These are phyloP conservation scores for Neuroscelio doddi DNA, from an alignment of 2,888 invertebrate species.

Conservation along the genomic window DNA sequence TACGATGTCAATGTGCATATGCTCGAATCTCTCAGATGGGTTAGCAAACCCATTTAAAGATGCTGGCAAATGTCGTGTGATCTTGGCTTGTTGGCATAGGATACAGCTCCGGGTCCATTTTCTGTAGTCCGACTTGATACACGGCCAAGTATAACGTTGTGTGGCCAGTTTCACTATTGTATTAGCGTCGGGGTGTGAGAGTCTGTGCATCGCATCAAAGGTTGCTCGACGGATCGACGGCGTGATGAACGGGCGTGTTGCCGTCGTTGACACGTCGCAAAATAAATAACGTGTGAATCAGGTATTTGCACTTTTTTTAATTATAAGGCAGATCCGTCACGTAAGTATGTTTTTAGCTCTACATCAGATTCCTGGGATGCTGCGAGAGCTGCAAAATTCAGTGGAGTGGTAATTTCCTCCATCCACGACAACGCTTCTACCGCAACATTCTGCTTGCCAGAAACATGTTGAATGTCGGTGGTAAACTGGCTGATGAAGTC, in stretches of 20 bases:
- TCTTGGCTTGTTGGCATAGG: slow-evolving; percentile 62
- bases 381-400: slow-evolving; percentile 3
- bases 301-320: slow-evolving; percentile 10
- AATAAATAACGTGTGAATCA: background rate
- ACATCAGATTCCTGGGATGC: slow-evolving; percentile 4
- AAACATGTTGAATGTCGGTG: slow-evolving; percentile 28
- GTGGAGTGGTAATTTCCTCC: slow-evolving; percentile 14
- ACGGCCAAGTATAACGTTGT: slow-evolving; percentile 65
- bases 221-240: slow-evolving; percentile 22
- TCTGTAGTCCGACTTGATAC: slow-evolving; percentile 58
- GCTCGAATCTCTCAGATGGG: slow-evolving; percentile 35
- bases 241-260: slow-evolving; percentile 39
- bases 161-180: slow-evolving; percentile 55
- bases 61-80: slow-evolving; percentile 36
- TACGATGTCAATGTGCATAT: slow-evolving; percentile 62
- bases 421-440: slow-evolving; percentile 35
- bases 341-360: background rate
- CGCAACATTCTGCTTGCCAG: slow-evolving; percentile 29
- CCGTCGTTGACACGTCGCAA: background rate
- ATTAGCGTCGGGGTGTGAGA: slow-evolving; percentile 53
- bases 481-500: slow-evolving; percentile 37
- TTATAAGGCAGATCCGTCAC: background rate
- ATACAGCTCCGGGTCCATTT: slow-evolving; percentile 59
- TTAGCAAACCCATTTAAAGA: background rate
- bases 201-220: slow-evolving; percentile 49